A percentile compares a stretch with the other conserved stretches of the same genome.
phyloP scores from a whole-genome alignment of 1,140 invertebrate genomes.

The Manduca sexta region DNA sequence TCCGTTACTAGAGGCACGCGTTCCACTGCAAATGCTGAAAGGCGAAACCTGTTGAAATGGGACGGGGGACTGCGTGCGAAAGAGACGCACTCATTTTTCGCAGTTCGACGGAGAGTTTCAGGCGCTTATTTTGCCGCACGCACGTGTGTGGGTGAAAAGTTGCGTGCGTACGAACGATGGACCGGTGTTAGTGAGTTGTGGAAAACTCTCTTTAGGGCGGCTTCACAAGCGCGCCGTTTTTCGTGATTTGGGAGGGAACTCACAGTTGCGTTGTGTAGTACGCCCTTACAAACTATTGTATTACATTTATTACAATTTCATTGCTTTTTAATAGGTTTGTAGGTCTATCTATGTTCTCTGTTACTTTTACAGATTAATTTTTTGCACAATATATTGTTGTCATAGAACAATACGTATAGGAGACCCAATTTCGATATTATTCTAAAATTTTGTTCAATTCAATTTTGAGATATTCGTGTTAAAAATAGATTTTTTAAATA shows the following conservation, averaged over 20 bases:
- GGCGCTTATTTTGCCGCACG: constrained; percentile 60
- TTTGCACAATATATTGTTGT: too few species aligned
- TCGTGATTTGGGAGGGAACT: constrained; percentile 22
- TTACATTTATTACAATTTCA: neutral
- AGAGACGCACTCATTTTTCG: constrained; percentile 29
- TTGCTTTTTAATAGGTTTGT: too few species aligned
- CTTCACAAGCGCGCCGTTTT: constrained; percentile 55
- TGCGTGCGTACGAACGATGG: constrained; percentile 53
- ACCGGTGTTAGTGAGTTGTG: constrained; percentile 66
- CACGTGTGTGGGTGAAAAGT: constrained; percentile 63
- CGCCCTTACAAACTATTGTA: neutral
- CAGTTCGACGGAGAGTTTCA: constrained; percentile 39
- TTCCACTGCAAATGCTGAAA: constrained; percentile 65
- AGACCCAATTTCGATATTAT: too few species aligned
- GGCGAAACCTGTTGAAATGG: constrained; percentile 72
- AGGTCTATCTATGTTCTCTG: too few species aligned
- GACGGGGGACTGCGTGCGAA: constrained; percentile 49
- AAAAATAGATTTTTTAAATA: too few species aligned
- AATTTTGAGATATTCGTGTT: too few species aligned
- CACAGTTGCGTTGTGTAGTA: too few species aligned
- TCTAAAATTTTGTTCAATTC: too few species aligned
- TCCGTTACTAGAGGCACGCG: constrained; percentile 66
- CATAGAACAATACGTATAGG: too few species aligned
- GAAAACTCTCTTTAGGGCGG: constrained; percentile 67
- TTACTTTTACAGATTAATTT: too few species aligned